These are phyloP conservation scores for Altica lythri DNA, from an alignment of 2,888 invertebrate species.

Conservation along the genomic window DNA sequence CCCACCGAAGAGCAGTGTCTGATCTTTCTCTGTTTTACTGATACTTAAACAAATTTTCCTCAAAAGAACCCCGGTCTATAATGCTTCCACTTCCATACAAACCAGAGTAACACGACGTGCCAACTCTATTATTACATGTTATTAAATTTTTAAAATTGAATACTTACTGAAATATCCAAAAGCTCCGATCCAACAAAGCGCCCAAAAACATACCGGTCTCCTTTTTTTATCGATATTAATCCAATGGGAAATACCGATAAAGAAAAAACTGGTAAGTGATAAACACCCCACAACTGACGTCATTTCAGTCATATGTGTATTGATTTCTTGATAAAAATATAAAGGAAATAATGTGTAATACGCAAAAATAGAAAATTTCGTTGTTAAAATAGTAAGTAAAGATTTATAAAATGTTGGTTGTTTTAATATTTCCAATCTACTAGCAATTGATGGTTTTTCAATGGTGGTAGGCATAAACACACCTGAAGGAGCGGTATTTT, in stretches of 20 bases:
- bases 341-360: conserved; percentile 62
- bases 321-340: conserved; percentile 55
- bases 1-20: too few relatives aligned
- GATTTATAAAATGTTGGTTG: conserved; percentile 61
- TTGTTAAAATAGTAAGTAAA: conserved; percentile 60
- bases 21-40: too few relatives aligned
- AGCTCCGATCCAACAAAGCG: conserved; percentile 61
- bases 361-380: conserved; percentile 61
- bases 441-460: conserved; percentile 23
- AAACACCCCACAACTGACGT: conserved; percentile 48
- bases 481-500: conserved; percentile 14
- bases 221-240: conserved; percentile 47
- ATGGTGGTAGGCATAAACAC: conserved; percentile 48
- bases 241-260: conserved; percentile 46
- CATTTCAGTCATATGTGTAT: conserved; percentile 43
- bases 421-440: conserved; percentile 43
- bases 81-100: too few relatives aligned
- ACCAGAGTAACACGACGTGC: too few relatives aligned
- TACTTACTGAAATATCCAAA: conserved; percentile 63
- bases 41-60: too few relatives aligned
- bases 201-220: conserved; percentile 49
- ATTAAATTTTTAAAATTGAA: not conserved
- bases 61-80: too few relatives aligned
- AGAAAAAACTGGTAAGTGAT: conserved; percentile 45
- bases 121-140: not conserved